Percentiles rank a stretch among this genome's conserved stretches.
phyloP scores from a whole-genome alignment of 2,113 vertebrate species.

The Vidua macroura region DNA sequence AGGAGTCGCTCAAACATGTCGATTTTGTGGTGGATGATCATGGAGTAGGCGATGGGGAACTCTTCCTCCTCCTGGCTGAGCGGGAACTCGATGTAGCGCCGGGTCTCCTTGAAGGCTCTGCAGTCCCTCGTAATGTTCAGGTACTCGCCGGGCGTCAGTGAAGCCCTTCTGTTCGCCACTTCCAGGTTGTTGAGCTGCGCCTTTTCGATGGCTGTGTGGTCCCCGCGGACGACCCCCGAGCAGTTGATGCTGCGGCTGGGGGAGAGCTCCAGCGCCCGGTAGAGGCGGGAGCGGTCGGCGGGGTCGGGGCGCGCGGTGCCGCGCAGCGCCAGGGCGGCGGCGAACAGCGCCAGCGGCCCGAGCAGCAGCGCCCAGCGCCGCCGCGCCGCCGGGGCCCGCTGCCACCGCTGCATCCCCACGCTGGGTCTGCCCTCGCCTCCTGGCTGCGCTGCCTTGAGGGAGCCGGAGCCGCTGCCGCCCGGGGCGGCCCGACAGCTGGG shows the following conservation, averaged over 20 bases:
- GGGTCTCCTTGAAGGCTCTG: constrained; percentile 55
- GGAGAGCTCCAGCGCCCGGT: constrained; percentile 50
- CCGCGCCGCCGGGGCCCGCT: background rate
- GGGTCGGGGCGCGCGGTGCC: background rate
- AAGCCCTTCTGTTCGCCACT: background rate
- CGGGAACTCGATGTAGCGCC: constrained; percentile 76
- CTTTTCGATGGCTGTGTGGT: constrained; percentile 32
- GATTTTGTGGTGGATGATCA: constrained; percentile 89
- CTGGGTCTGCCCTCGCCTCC: background rate
- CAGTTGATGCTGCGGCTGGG: constrained; percentile 65
- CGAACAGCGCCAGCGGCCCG: background rate
- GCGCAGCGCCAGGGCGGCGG: background rate
- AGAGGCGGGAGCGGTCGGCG: background rate
- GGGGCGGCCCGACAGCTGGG: background rate
- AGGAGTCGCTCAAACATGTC: constrained; percentile 92
- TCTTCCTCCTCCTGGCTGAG: constrained; percentile 83
- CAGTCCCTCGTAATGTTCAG: constrained; percentile 82
- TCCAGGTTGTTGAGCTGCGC: constrained; percentile 61
- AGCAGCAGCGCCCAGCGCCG: background rate
- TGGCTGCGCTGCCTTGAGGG: background rate
- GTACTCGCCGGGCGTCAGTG: constrained; percentile 67
- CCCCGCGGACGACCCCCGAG: constrained; percentile 72
- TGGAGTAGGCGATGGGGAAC: constrained; percentile 88
- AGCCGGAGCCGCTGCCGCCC: background rate
- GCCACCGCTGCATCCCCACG: background rate